Base-by-base conservation (phyloP, 2,888 invertebrate genomes). In the Autographa pulchrina region DNA sequence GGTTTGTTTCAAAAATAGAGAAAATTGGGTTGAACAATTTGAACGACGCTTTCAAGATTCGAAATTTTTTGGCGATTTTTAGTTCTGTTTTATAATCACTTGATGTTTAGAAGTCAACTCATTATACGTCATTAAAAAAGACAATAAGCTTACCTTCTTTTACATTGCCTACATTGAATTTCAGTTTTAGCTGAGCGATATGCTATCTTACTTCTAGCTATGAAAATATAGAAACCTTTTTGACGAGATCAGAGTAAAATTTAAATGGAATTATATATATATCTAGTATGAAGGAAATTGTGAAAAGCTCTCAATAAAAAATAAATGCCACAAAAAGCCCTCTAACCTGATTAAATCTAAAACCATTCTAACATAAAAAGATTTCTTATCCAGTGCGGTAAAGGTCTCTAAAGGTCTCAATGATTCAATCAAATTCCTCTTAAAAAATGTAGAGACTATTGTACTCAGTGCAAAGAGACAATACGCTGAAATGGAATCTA, bases 391-490 rank as follows among this genome's bases (percentile, higher is more conserved):
- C 76, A 84, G 85, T 86, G 86, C 86, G 79, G 80, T 78, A 82
- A 78, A 48, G 83, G 13, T 54, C 25, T 25, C 25, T 25, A 25
- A 25, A 48, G 83, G 13, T 54, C 86, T 89, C 90, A 89, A 88
- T 91, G 88, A 92, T 93, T 91, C 89, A 90, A 91, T 89, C 88
- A 87, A 83, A 90, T 88, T 86, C 87, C 88, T 90, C 91, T 90
- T 91, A 90, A 90, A 91, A 92, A 91, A 92, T 92, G 89, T 87
- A 89, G 25, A 56, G 54, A 25, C 25, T 56, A 25, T 56, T 13
- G 18, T 25, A 25, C 13, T 4, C 25, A 25, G 25, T 48, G 54
- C 20, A 11, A 56, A 78, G 78, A 86, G 85, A 89, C 89, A 90
- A 90, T 88, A 85, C 85, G 80, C 76, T 74, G 60, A 60, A 67